These are phyloP conservation scores for Physella acuta DNA, from an alignment of 1,140 invertebrate species.

Conservation along the genomic window DNA sequence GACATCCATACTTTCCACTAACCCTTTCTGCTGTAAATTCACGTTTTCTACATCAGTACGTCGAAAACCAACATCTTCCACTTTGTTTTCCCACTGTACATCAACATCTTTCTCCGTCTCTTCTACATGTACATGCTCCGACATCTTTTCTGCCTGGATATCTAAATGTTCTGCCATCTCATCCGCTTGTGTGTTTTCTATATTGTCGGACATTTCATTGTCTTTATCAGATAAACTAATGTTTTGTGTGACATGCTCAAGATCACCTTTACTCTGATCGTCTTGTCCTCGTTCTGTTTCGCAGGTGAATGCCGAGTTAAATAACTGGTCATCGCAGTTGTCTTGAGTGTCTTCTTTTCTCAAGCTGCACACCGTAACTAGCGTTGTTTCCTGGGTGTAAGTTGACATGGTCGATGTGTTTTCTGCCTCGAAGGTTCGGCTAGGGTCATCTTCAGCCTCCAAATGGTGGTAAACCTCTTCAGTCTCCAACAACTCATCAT, in stretches of 20 bases:
- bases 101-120: background rate
- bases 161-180: background rate
- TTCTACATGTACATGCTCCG: background rate
- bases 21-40: background rate
- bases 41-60: background rate
- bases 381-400: no score
- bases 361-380: no score
- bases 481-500: no score
- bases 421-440: no score
- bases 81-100: background rate
- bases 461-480: no score
- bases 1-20: background rate
- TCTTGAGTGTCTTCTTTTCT: no score
- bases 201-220: background rate
- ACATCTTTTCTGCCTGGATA: background rate
- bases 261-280: background rate
- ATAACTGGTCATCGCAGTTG: no score
- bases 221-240: background rate
- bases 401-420: no score
- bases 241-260: background rate
- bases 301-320: no score
- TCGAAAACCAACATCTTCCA: background rate
- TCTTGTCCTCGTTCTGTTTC: no score
- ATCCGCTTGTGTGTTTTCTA: background rate
- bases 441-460: no score